Evolutionary conservation across 2,113 vertebrate genomes (phyloP).

Genomic region (Gadus chalcogrammus): DNA sequence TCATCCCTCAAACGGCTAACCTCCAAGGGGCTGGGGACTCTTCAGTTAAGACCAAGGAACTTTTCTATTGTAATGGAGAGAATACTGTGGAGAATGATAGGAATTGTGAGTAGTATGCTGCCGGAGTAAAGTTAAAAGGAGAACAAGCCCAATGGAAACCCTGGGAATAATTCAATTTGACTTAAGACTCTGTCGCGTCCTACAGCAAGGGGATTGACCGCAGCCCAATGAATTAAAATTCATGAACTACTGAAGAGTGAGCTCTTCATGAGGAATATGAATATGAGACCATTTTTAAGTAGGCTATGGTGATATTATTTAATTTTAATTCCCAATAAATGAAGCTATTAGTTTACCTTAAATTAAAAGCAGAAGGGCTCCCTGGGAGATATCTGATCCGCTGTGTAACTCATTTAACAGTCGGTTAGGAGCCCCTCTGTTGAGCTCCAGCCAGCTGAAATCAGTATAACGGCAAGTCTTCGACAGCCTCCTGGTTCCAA

Average conservation of each 20-base stretch:
- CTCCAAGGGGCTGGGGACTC: constrained; percentile 73
- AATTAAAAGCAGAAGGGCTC: constrained; percentile 59
- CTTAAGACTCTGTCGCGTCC: constrained; percentile 58
- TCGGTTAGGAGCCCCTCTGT: constrained; percentile 41
- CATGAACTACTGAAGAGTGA: constrained; percentile 66
- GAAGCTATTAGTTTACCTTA: constrained; percentile 63
- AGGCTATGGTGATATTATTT: constrained; percentile 36
- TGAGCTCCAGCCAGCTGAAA: constrained; percentile 43
- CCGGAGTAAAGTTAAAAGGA: constrained; percentile 29
- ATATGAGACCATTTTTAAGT: constrained; percentile 38
- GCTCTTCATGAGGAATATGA: constrained; percentile 25
- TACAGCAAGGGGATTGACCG: constrained; percentile 57
- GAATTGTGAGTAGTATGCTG: constrained; percentile 32
- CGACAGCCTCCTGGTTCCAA: background rate
- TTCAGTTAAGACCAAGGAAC: constrained; percentile 77
- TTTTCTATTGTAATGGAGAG: constrained; percentile 64
- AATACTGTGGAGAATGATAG: constrained; percentile 53
- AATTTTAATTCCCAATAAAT: constrained; percentile 58
- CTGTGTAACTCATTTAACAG: constrained; percentile 61
- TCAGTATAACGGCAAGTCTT: constrained; percentile 34
- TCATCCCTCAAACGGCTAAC: constrained; percentile 80
- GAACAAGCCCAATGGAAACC: constrained; percentile 47
- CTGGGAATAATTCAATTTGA: constrained; percentile 65
- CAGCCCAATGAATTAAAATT: constrained; percentile 65
- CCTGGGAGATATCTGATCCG: constrained; percentile 54